phyloP scores from a whole-genome alignment of 2,888 invertebrate genomes.

The Chalcosyrphus nemorum region DNA sequence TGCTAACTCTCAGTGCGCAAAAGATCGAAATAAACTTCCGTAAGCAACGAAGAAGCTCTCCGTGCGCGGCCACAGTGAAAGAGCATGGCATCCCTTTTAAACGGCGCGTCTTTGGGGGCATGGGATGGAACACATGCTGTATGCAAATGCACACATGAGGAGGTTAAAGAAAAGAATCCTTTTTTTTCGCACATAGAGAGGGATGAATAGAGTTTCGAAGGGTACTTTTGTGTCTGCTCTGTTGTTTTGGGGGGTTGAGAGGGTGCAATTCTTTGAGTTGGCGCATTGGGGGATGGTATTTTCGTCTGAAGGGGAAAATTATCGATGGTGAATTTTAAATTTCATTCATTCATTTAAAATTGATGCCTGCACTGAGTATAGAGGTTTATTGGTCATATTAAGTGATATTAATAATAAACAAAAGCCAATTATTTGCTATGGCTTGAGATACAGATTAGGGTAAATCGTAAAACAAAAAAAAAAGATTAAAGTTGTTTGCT shows the following conservation, averaged over 20 bases:
- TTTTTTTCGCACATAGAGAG: conserved; percentile 44
- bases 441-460: no score
- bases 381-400: conserved; percentile 46
- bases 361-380: conserved; percentile 49
- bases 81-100: conserved; percentile 54
- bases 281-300: conserved; percentile 60
- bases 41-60: conserved; percentile 27
- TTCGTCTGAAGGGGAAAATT: conserved; percentile 52
- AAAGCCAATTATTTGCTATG: conserved; percentile 22
- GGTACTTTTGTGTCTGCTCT: conserved; percentile 4
- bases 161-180: conserved; percentile 40
- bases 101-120: conserved; percentile 33
- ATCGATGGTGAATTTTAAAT: conserved; percentile 72
- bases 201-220: conserved; percentile 22
- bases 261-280: conserved; percentile 42
- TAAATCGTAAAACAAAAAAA: no score
- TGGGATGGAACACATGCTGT: conserved; percentile 61
- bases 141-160: conserved; percentile 68
- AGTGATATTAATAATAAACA: conserved; percentile 56
- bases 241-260: not conserved
- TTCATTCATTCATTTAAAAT: conserved; percentile 73
- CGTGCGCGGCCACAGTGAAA: conserved; percentile 49
- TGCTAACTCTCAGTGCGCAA: conserved; percentile 59
- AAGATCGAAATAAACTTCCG: conserved; percentile 42
- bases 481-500: no score